Conservation (phyloP, 1,140 invertebrate genomes). For the Drosophila tropicalis region DNA sequence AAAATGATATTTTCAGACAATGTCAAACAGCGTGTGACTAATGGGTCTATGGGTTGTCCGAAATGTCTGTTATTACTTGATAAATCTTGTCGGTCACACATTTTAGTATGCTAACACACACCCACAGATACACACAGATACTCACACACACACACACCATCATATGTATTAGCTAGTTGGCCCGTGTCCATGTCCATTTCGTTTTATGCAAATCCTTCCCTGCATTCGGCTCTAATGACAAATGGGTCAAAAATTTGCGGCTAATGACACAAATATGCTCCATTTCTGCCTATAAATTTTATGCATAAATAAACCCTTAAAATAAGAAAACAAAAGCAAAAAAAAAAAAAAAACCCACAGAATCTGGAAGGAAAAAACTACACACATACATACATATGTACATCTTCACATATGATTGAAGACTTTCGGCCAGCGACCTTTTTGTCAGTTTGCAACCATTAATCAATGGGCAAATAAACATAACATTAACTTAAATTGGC, state of each 20-base stretch:
- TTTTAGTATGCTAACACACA: conserved; percentile 55
- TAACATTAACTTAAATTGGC: conserved; percentile 70
- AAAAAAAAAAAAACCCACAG: conserved; percentile 9
- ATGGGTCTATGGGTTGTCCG: conserved; percentile 80
- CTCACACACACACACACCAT: background rate
- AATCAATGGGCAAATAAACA: conserved; percentile 75
- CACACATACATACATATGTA: conserved; percentile 33
- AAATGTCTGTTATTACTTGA: conserved; percentile 81
- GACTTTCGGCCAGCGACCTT: conserved; percentile 53
- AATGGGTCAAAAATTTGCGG: conserved; percentile 80
- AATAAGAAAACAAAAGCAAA: conserved; percentile 3
- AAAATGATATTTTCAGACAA: conserved; percentile 80
- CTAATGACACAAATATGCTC: conserved; percentile 80
- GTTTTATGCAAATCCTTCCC: conserved; percentile 76
- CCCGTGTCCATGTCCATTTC: conserved; percentile 51
- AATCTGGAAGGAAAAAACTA: background rate
- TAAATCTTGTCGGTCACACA: conserved; percentile 81
- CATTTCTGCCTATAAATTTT: conserved; percentile 72
- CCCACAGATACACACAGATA: conserved; percentile 11
- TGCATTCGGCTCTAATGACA: conserved; percentile 73
- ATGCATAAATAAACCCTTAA: conserved; percentile 67
- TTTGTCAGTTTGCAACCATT: conserved; percentile 47
- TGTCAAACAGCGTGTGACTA: conserved; percentile 80
- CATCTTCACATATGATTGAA: conserved; percentile 65
- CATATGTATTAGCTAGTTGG: conserved; percentile 7